Conservation (phyloP, 2,113 vertebrate genomes). For the Cephalopholis sonnerati region DNA sequence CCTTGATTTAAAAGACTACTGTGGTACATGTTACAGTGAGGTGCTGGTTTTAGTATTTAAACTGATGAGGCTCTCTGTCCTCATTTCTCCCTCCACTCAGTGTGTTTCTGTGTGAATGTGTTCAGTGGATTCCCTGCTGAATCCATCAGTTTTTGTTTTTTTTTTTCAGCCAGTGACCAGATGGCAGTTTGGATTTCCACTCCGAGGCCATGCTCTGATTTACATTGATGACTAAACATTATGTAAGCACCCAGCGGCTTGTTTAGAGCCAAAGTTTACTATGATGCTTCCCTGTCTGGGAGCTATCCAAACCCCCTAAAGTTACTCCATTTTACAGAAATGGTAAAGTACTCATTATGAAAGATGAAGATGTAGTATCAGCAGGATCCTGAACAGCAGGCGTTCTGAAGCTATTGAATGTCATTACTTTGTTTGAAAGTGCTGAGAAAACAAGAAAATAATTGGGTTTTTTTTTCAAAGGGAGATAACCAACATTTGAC, state of each 20-base stretch:
- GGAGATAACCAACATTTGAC: background rate
- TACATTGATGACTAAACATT: slow-evolving; percentile 50
- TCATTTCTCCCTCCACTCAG: background rate
- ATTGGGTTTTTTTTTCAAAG: no score
- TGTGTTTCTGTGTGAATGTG: background rate
- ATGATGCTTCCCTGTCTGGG: slow-evolving; percentile 10
- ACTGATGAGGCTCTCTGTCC: background rate
- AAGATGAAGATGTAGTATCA: slow-evolving; percentile 5
- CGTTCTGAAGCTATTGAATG: background rate
- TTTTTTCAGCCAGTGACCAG: slow-evolving; percentile 50
- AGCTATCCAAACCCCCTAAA: background rate
- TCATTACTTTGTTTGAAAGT: background rate
- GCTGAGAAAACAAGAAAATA: background rate
- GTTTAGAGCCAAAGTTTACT: background rate
- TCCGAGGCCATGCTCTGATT: slow-evolving; percentile 17
- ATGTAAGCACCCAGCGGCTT: slow-evolving; percentile 38
- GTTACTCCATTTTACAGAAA: background rate
- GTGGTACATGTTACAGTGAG: background rate
- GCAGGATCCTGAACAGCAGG: background rate
- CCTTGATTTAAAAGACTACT: background rate
- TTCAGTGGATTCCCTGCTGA: slow-evolving; percentile 1
- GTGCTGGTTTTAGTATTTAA: background rate
- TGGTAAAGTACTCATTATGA: background rate
- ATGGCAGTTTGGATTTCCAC: slow-evolving; percentile 42
- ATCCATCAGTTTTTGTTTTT: background rate